Conservation (phyloP, 2,797 vertebrate species). For the Ceryle rudis region DNA sequence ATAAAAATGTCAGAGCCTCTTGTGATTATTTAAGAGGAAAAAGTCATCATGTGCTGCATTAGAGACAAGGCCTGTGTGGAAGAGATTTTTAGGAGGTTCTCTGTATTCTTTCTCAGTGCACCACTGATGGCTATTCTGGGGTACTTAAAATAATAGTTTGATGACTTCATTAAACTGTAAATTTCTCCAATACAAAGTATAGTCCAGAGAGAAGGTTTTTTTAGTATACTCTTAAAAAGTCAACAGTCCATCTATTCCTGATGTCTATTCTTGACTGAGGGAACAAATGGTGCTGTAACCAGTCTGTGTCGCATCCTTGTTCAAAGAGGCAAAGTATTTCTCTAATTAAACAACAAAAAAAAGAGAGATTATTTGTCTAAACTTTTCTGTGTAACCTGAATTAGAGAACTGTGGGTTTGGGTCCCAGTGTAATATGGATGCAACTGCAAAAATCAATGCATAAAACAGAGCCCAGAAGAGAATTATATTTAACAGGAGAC, state of each 20-base stretch:
- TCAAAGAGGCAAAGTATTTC: background rate
- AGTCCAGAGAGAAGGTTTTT: background rate
- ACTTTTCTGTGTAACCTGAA: slow-evolving; percentile 5
- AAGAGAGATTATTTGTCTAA: background rate
- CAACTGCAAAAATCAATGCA: slow-evolving; percentile 45
- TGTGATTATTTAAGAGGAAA: background rate
- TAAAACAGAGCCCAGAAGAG: slow-evolving; percentile 29
- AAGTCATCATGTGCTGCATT: background rate
- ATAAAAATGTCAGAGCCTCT: background rate
- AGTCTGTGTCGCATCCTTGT: background rate
- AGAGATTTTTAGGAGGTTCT: background rate
- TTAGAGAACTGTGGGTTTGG: slow-evolving; percentile 5
- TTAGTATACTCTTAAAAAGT: background rate
- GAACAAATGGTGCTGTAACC: background rate
- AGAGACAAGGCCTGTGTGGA: background rate
- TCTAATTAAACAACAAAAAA: background rate
- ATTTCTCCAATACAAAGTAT: background rate
- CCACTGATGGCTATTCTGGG: background rate
- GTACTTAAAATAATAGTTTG: slow-evolving; percentile 3
- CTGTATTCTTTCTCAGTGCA: background rate
- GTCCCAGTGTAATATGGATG: slow-evolving; percentile 7
- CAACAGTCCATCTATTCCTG: background rate
- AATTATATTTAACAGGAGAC: slow-evolving; percentile 42
- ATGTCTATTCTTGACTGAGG: background rate
- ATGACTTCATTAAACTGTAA: slow-evolving; percentile 1